Evolutionary conservation across 2,113 vertebrate genomes (phyloP), one percentile per base, ranked within the genome.

Genomic region (Muntiacus muntjak): DNA sequence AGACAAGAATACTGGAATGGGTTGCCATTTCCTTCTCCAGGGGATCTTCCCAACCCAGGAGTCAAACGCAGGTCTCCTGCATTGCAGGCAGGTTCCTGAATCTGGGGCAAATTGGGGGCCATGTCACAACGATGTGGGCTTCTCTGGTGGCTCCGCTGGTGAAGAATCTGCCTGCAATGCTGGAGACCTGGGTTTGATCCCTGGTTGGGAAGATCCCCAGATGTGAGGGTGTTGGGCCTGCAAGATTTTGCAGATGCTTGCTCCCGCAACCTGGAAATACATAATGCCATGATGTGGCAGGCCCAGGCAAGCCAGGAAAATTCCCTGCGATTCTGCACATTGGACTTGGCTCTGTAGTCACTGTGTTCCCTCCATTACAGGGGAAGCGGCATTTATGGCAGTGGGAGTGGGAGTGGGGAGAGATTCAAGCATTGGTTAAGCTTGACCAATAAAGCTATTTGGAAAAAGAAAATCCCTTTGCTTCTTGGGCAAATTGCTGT

Each of bases 321-420:
- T 57, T 89, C 33, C 26, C 55, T 2, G 14, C 30, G 55, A 78
- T 82, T 87, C 84, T 95, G 57, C 16, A 26, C 6, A 14, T 2
- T 2, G 3, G 58, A 11, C 12, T 14, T 5, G 8, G 19, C 13
- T 89, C 74, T 50, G 3, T 12, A 21, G 58, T 89, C 54, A n/a
- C 19, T 2, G 26, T 14, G 33, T 11, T 40, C 43, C 12, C 3
- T 13, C 15, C 11, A 5, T 36, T 40, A 89, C 36, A 3, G 12
- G 43, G 17, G 12, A 76, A 40, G 21, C 45, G 15, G 6, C 15
- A 9, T 13, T 43, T 16, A 2, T 6, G 7, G 13, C 64, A 33
- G 15, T 2, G 13, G 13, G 30, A 28, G 67, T 1, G 9, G 26
- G 30, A 50, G 55, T 1, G 1, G 8, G 26, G 26, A 21, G 15